Evolutionary conservation across 2,888 invertebrate species (phyloP), one percentile per base, ranked within the genome.

Genomic region (Amiota mariae): DNA sequence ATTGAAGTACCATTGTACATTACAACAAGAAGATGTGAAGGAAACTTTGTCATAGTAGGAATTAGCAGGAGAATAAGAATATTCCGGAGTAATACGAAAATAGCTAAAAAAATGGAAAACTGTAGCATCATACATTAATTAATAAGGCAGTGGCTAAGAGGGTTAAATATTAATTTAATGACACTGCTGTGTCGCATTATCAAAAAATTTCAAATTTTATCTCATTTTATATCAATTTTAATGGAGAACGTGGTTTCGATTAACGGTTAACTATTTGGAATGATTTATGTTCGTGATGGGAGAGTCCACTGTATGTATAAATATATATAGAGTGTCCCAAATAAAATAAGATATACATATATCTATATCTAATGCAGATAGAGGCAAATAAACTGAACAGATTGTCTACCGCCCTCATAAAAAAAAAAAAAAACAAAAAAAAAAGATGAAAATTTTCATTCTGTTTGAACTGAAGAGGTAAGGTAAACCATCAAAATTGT

Each of bases 401-500:
- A 24, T 24, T 24, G 2, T 24, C 24, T 24, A 24, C 24, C 24
- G 24, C 24, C 24, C 36, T 2, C 36, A 36, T 36, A 36, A 2
- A 36, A 36, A 36, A 6, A 36, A 36, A 36, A 36, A 6, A 6
- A 36, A 36, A 36, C 4, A 36, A 36, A 6, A 36, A 36, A 36
- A 36, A 6, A 6, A 36, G 6, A 36, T 2, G 6, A 36, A 6
- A 36, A 6, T 36, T 3, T 36, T 36, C 36, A 6, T 36, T 36
- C 6, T 36, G 6, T 36, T 6, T 36, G 36, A 36, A 36, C 20
- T 20, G 15, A 59, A 63, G 46, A 46, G 13, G 63, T 36, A 63
- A 46, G 13, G 63, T 36, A 63, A 24, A 36, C 46, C 63, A 20
- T 63, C 63, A 46, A 63, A 63, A 63, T 63, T 46, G 46, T 63